Evolutionary conservation across 2,797 vertebrate genomes (phyloP).

Genomic region (Sebastolobus altivelis): DNA sequence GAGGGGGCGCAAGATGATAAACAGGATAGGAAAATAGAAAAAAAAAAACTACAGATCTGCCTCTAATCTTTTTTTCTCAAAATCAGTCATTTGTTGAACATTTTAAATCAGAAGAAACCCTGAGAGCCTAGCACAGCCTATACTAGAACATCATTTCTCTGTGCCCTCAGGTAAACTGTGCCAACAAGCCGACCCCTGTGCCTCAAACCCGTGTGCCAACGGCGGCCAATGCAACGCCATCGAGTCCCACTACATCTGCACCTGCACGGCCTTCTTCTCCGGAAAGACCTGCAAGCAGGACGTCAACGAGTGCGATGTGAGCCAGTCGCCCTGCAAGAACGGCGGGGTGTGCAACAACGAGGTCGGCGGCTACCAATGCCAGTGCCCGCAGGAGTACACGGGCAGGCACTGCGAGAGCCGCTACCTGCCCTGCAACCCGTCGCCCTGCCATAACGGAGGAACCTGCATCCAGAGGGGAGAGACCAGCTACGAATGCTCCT

Average conservation of each 20-base stretch:
- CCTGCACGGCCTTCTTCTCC: slow-evolving; percentile 88
- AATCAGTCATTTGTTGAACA: not conserved
- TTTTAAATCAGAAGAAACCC: not conserved
- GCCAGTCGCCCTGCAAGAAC: slow-evolving; percentile 86
- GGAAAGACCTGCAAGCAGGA: slow-evolving; percentile 94
- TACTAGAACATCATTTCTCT: not conserved
- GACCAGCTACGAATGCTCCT: slow-evolving; percentile 91
- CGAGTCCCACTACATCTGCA: slow-evolving; percentile 88
- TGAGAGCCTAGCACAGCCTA: not conserved
- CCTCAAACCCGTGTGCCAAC: slow-evolving; percentile 95
- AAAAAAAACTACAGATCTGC: not conserved
- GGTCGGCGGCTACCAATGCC: slow-evolving; percentile 90
- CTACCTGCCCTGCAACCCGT: slow-evolving; percentile 94
- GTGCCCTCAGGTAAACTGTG: slow-evolving; percentile 89
- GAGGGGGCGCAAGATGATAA: not conserved
- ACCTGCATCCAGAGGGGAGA: slow-evolving; percentile 91
- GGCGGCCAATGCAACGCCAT: slow-evolving; percentile 90
- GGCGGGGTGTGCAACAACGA: slow-evolving; percentile 90
- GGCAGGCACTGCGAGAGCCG: slow-evolving; percentile 92
- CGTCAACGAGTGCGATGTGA: slow-evolving; percentile 89
- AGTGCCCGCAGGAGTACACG: slow-evolving; percentile 87
- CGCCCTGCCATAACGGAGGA: slow-evolving; percentile 89
- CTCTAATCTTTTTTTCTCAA: not conserved
- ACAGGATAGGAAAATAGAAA: not conserved
- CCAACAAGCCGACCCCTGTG: slow-evolving; percentile 92